Conservation (phyloP, 1,140 invertebrate species). For the Dryas iulia region DNA sequence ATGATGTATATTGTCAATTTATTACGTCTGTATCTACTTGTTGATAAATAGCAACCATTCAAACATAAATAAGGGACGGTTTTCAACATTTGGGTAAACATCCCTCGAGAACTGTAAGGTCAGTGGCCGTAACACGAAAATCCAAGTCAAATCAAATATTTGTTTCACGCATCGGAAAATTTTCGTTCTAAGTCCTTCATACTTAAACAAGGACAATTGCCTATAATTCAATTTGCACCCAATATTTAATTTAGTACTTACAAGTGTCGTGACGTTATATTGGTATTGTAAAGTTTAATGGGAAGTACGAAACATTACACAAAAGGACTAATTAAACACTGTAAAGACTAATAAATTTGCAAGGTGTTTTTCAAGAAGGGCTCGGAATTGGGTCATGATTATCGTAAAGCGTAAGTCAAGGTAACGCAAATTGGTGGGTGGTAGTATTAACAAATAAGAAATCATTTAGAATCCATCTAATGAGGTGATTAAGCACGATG, state of each 20-base stretch:
- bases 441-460: no score
- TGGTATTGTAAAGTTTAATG: neutral
- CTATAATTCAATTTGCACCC: neutral
- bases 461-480: no score
- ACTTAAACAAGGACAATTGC: neutral
- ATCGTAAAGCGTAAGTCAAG: no score
- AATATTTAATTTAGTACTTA: neutral
- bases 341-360: neutral
- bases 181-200: neutral
- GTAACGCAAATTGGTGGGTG: no score
- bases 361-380: neutral
- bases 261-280: neutral
- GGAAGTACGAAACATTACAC: neutral
- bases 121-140: neutral
- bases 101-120: neutral
- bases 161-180: conserved; percentile 10
- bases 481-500: no score
- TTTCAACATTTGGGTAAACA: conserved; percentile 1
- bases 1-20: neutral
- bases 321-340: neutral
- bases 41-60: neutral
- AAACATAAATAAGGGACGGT: neutral
- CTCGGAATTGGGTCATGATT: neutral
- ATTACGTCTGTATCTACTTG: neutral
- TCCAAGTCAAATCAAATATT: neutral